phyloP scores from a whole-genome alignment of 2,113 vertebrate species.

The Serilophus lunatus region DNA sequence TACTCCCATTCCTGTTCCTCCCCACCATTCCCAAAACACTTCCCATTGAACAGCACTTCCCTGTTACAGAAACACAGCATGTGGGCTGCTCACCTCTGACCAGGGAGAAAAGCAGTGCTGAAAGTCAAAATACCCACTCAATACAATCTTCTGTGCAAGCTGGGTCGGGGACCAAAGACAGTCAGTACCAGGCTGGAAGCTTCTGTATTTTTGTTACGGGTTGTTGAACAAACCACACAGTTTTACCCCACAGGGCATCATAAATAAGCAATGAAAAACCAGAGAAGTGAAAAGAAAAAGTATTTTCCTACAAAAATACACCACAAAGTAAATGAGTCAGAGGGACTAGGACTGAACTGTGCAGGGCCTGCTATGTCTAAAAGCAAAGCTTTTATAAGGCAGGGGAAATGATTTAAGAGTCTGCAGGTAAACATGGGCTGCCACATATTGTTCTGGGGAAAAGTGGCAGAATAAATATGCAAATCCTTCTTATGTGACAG shows the following conservation, averaged over 20 bases:
- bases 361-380: neutral
- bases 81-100: neutral
- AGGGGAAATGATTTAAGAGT: slow-evolving; percentile 37
- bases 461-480: slow-evolving; percentile 63
- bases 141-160: neutral
- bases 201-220: slow-evolving; percentile 39
- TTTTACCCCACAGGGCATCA: slow-evolving; percentile 55
- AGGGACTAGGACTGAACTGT: neutral
- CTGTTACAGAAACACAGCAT: neutral
- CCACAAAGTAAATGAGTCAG: slow-evolving; percentile 38
- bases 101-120: fast-evolving
- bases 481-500: slow-evolving; percentile 66
- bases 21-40: neutral
- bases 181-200: neutral
- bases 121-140: slow-evolving; percentile 2
- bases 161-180: neutral
- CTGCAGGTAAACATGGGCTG: slow-evolving; percentile 32
- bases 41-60: fast-evolving
- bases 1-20: neutral
- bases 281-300: slow-evolving; percentile 32
- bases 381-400: neutral
- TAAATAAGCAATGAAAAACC: slow-evolving; percentile 59
- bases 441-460: slow-evolving; percentile 34
- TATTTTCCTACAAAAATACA: slow-evolving; percentile 24
- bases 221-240: slow-evolving; percentile 57